Conservation (phyloP, 2,797 vertebrate genomes). For the Cottoperca gobio region DNA sequence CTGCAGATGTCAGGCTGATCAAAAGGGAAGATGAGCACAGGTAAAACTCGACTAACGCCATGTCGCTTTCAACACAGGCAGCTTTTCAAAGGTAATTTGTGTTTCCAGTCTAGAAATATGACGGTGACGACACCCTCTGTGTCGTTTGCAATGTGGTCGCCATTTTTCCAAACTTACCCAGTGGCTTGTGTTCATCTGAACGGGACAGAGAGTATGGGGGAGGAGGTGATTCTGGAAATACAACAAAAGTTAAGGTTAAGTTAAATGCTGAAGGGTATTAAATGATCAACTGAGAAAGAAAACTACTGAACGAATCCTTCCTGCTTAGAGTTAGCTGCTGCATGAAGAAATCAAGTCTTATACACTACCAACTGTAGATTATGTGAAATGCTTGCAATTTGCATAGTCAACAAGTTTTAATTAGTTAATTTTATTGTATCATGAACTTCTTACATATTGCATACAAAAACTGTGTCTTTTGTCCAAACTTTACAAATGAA, state of each 20-base stretch:
- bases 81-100: conserved; percentile 37
- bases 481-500: background rate
- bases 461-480: background rate
- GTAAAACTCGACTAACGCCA: conserved; percentile 2
- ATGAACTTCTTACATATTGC: background rate
- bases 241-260: conserved; percentile 45
- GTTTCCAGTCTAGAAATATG: conserved; percentile 57
- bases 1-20: background rate
- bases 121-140: conserved; percentile 38
- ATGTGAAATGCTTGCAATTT: background rate
- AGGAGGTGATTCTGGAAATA: conserved; percentile 94
- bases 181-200: conserved; percentile 90
- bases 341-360: background rate
- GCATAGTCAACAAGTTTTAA: too few species aligned
- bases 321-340: background rate
- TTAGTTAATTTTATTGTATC: background rate
- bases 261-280: conserved; percentile 4
- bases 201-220: conserved; percentile 94
- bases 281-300: background rate
- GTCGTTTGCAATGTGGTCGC: conserved; percentile 40
- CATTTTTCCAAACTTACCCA: conserved; percentile 86
- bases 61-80: conserved; percentile 20
- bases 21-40: conserved; percentile 10
- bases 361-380: background rate
- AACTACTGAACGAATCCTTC: background rate